Base-by-base conservation (phyloP, 2,888 invertebrate species). In the Julus scanicus region DNA sequence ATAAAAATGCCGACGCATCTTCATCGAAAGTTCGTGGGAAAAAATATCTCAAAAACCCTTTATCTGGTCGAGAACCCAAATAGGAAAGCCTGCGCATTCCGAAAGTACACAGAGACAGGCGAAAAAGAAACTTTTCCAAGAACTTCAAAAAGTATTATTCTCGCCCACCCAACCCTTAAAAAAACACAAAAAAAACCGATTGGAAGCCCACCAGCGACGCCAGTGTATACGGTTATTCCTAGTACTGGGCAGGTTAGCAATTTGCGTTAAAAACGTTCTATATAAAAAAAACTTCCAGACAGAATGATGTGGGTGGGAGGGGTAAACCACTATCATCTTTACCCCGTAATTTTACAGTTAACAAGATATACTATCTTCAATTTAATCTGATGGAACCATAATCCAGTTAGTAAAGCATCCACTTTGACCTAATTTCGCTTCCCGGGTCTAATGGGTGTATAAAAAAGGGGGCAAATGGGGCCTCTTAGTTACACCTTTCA, bases 1-100 rank as follows among this genome's bases (percentile, higher is more conserved):
- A 71, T n/a, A 71, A 71, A 71, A 71, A 71, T 29, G 71, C 29
- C 29, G 29, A 29, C n/a, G 20, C 71, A 71, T 71, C 71, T 71
- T 71, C 63, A 63, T 63, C 20, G 63, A 20, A n/a, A 15, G 63
- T 63, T 63, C 71, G 71, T 29, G 71, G 71, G 71, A 15, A 17
- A 15, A 57, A 17, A 15, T 4, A 57, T 6, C 11, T 9, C 20
- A 71, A 71, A 71, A 63, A 9, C 15, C 29, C 57, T n/a, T 57
- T 71, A 8, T 71, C 71, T 71, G 71, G 9, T 29, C 71, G 29
- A 29, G 29, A 29, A 20, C 29, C 29, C 29, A 29, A 29, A 29
- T 29, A 71, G 71, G 2, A 71, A 71, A 9, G 71, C 71, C 53
- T 29, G 29, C 29, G 13, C 11, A 17, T 5, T 57, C n/a, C 17